Evolutionary conservation across 2,888 invertebrate species (phyloP), one percentile per base, ranked within the genome.

Genomic region (Aromia moschata): DNA sequence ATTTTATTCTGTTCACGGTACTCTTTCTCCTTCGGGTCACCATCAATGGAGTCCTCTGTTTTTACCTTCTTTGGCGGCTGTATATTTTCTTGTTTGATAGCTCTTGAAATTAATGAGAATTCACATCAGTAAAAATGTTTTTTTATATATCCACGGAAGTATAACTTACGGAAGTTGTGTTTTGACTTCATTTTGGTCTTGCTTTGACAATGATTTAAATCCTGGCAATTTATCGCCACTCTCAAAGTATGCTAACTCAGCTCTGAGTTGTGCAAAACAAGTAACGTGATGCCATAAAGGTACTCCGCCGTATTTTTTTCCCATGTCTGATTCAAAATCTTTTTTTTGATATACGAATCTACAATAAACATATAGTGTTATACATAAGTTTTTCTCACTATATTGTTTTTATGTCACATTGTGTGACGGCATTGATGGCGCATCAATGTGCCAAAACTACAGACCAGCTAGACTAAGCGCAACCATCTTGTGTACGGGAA

Each of bases 231-330:
- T 82, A 58, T 89, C 87, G 0, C 90, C 94, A 9, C 84, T 82
- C 31, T 86, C 91, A 74, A 86, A 87, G 80, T 89, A 98, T 11
- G 88, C 86, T 1, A 96, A 79, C 5, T 90, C 89, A 14, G 85
- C 83, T 33, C 95, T 84, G 0, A 88, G 74, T 73, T 92, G 88
- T 0, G 87, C 89, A 82, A 98, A 98, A 77, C 98, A 98, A 59
- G 92, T 90, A 1, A 95, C 79, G 80, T 98, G 98, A 79, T 97
- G 90, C 97, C 97, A 98, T 49, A 89, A 82, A 56, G 93, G 88
- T 72, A 91, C 86, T 0, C 94, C 95, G 0, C 95, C 95, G 79
- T 87, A 94, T 77, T 88, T 88, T 73, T 85, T 87, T 0, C 92
- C 94, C 14, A 91, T 83, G 70, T 93, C 92, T 44, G 89, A 88